These are phyloP conservation scores for Odontocerum albicorne DNA, from an alignment of 2,888 invertebrate species.

Conservation along the genomic window DNA sequence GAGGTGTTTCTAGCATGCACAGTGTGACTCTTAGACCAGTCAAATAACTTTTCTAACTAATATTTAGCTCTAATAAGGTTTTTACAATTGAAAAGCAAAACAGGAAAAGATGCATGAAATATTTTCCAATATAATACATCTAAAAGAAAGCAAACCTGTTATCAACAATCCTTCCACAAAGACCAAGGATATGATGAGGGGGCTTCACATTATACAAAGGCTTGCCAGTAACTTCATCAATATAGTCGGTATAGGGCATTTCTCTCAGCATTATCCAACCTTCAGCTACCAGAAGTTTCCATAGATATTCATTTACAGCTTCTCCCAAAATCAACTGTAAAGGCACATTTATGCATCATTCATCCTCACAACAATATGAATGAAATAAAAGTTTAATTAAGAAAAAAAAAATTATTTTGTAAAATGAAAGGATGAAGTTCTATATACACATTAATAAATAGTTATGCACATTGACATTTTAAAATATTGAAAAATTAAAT, in stretches of 20 bases:
- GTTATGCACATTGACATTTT: background rate
- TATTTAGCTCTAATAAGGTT: no score
- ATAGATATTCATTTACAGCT: slow-evolving; percentile 33
- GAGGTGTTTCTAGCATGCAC: no score
- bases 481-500: no score
- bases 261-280: slow-evolving; percentile 34
- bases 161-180: slow-evolving; percentile 33
- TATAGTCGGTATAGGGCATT: slow-evolving; percentile 34
- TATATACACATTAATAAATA: background rate
- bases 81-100: no score
- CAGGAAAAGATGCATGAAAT: no score
- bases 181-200: slow-evolving; percentile 34
- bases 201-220: slow-evolving; percentile 31
- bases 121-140: no score
- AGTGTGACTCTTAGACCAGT: no score
- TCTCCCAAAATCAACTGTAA: slow-evolving; percentile 32
- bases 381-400: background rate
- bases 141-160: slow-evolving; percentile 22
- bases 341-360: no score
- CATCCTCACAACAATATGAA: no score
- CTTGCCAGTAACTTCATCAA: slow-evolving; percentile 33
- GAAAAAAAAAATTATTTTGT: background rate
- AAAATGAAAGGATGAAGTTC: background rate
- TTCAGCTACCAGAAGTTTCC: slow-evolving; percentile 26
- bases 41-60: no score